Evolutionary conservation across 2,888 invertebrate species (phyloP), one percentile per base, ranked within the genome.

Genomic region (Troides helena): DNA sequence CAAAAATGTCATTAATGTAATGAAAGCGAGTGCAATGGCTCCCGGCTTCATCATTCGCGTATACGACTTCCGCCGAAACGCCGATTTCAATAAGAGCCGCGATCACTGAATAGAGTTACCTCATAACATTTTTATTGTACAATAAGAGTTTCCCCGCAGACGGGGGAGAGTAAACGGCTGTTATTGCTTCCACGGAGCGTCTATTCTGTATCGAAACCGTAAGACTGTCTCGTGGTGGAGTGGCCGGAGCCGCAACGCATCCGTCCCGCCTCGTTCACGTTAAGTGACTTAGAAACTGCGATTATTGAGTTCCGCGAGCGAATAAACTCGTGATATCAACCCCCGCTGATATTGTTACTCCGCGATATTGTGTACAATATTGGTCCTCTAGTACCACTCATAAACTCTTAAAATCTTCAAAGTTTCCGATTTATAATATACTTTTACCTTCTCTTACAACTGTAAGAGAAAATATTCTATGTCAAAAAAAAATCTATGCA

Each of bases 81-180:
- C 80, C 83, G 89, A 87, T 89, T 89, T 89, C 90, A 91, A 92
- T 91, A 90, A 88, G 87, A 81, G 86, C 81, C 82, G 85, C 85
- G 85, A 88, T 89, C 90, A 89, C 88, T 90, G 87, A 91, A 90
- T 89, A 88, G 86, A 88, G 87, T 90, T 88, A 89, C 86, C 88
- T 90, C 90, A 85, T 92, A 92, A 91, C 88, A 86, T 90, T 92
- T 91, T 91, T 90, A 92, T 90, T 90, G 88, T 86, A 88, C 88
- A 87, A 87, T 89, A 89, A 87, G 88, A 86, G 82, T 83, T 82
- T 84, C 84, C 82, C 81, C 82, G 81, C 73, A 79, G 80, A 80
- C 82, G 79, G 82, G 81, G 83, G 82, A 80, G 80, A 79, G 81
- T 84, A 85, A 86, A 84, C 83, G 82, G 76, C 78, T 80, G 84